phyloP scores from a whole-genome alignment of 2,797 vertebrate genomes.

The Ctenochaetus hawaiiensis region DNA sequence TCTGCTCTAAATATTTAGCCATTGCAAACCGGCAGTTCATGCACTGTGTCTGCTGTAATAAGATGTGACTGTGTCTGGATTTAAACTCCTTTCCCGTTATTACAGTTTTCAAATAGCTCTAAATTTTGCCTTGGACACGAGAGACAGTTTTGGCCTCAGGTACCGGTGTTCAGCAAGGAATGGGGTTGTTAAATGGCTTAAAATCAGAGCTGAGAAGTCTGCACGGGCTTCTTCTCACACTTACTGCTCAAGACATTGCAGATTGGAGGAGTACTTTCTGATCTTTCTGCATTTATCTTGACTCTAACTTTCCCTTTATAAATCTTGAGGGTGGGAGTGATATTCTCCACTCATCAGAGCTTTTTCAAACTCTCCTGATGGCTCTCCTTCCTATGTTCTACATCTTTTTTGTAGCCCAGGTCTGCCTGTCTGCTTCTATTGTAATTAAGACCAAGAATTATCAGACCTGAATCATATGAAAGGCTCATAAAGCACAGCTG shows the following conservation, averaged over 20 bases:
- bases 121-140: slow-evolving; percentile 54
- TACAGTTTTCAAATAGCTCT: slow-evolving; percentile 59
- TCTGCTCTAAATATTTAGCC: slow-evolving; percentile 77
- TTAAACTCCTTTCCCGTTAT: slow-evolving; percentile 64
- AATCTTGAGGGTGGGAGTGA: slow-evolving; percentile 54
- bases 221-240: slow-evolving; percentile 36
- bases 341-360: slow-evolving; percentile 55
- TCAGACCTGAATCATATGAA: slow-evolving; percentile 74
- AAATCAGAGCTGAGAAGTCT: slow-evolving; percentile 58
- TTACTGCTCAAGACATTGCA: slow-evolving; percentile 48
- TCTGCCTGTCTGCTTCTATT: slow-evolving; percentile 61
- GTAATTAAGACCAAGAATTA: slow-evolving; percentile 79
- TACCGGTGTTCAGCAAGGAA: slow-evolving; percentile 59
- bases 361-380: slow-evolving; percentile 51
- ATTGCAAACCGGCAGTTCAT: slow-evolving; percentile 54
- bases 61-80: slow-evolving; percentile 69
- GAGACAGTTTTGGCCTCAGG: slow-evolving; percentile 55
- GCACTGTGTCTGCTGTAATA: slow-evolving; percentile 67
- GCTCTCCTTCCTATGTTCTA: slow-evolving; percentile 65
- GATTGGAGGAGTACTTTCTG: slow-evolving; percentile 59
- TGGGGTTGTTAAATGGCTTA: slow-evolving; percentile 65
- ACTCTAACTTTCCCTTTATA: slow-evolving; percentile 64
- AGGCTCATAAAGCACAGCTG: slow-evolving; percentile 72
- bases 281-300: slow-evolving; percentile 58
- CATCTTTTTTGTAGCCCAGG: slow-evolving; percentile 54